Percentiles rank a stretch among this genome's conserved stretches.
Conservation (phyloP, 2,797 vertebrate genomes). For the Babyrousa celebensis region DNA sequence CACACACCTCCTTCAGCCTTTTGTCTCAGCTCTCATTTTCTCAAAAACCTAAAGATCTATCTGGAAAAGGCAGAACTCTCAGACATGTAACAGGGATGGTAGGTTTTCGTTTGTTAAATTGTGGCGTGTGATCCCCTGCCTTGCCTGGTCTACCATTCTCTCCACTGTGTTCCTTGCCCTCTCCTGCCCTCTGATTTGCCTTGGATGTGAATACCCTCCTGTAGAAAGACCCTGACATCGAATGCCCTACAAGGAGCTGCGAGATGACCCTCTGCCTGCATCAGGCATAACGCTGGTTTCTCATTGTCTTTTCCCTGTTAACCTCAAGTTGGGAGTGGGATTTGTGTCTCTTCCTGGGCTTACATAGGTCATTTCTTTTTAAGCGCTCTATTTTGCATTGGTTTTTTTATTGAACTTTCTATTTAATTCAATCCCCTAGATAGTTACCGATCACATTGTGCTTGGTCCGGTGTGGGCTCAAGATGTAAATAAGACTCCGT, state of each 20-base stretch:
- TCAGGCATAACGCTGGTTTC: background rate
- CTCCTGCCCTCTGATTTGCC: background rate
- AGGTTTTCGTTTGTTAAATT: background rate
- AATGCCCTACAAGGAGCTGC: background rate
- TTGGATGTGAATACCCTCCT: background rate
- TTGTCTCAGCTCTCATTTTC: background rate
- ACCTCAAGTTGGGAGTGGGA: background rate
- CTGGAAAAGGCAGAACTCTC: background rate
- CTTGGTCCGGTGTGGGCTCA: background rate
- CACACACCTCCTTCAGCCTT: background rate
- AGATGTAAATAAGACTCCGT: background rate
- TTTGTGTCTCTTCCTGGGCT: background rate
- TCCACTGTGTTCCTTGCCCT: background rate
- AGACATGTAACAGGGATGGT: background rate
- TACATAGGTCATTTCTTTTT: background rate
- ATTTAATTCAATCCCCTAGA: constrained; percentile 25
- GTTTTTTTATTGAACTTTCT: background rate
- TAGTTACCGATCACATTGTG: background rate
- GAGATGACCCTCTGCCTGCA: background rate
- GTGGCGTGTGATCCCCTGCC: background rate
- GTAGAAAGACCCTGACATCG: background rate
- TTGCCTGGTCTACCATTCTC: background rate
- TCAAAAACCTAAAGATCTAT: background rate
- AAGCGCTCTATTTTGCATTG: background rate
- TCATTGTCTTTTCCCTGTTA: background rate